These are phyloP conservation scores for Prionailurus viverrinus DNA, from an alignment of 2,113 vertebrate genomes.

Conservation along the genomic window DNA sequence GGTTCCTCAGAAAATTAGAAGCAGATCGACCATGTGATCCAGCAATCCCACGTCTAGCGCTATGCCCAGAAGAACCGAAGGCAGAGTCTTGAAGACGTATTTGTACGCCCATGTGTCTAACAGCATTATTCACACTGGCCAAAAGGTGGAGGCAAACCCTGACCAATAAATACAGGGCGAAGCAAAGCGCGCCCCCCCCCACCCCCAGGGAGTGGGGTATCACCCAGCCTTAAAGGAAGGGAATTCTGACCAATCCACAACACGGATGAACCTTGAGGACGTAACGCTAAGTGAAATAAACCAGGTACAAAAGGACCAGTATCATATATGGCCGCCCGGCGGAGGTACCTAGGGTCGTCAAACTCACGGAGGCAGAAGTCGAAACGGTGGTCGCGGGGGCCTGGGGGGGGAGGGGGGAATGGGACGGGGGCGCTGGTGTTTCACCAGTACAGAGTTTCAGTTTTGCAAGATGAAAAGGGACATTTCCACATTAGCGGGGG, in stretches of 20 bases:
- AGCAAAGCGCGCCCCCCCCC: fast-evolving
- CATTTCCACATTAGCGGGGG: fast-evolving
- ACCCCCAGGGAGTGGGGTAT: fast-evolving
- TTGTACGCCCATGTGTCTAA: fast-evolving
- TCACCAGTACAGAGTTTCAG: not conserved
- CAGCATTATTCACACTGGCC: not conserved
- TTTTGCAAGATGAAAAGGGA: not conserved
- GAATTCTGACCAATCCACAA: not conserved
- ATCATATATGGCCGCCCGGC: fast-evolving
- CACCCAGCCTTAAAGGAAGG: not conserved
- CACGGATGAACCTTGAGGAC: fast-evolving
- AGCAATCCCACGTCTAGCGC: too few relatives aligned
- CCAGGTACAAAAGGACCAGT: not conserved
- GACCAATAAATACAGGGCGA: fast-evolving
- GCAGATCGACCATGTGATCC: fast-evolving
- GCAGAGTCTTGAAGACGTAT: fast-evolving
- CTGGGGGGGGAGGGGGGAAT: not conserved
- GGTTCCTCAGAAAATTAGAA: not conserved
- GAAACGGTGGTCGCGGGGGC: fast-evolving
- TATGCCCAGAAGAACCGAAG: not conserved
- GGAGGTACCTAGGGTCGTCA: not conserved
- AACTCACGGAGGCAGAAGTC: not conserved
- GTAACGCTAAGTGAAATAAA: not conserved
- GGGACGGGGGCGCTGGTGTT: too few relatives aligned
- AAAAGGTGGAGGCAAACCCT: not conserved